Percentiles rank a stretch among this genome's conserved stretches.
phyloP scores from a whole-genome alignment of 2,797 vertebrate genomes.

The Lates japonicus region DNA sequence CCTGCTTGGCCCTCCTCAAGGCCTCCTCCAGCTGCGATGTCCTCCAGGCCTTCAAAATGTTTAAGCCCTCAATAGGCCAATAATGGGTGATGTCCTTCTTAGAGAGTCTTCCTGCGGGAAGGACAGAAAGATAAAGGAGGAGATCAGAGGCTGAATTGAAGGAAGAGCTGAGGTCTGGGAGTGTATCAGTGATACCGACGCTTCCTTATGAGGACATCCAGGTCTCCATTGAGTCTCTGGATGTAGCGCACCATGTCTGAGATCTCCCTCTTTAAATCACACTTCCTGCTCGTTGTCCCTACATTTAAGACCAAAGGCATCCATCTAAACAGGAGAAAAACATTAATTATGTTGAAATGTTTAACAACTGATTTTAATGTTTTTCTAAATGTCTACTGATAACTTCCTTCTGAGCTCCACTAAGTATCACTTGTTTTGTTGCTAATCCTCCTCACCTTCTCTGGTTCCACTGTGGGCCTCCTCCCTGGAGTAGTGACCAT shows the following conservation, averaged over 20 bases:
- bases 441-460: too few species aligned
- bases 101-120: constrained; percentile 74
- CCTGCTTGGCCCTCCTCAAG: constrained; percentile 78
- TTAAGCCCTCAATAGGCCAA: constrained; percentile 71
- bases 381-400: too few species aligned
- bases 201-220: constrained; percentile 81
- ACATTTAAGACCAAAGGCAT: constrained; percentile 75
- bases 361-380: too few species aligned
- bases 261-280: constrained; percentile 81
- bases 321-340: constrained; percentile 64
- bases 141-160: not conserved
- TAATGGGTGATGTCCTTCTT: constrained; percentile 68
- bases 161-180: not conserved
- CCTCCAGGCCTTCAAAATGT: constrained; percentile 57
- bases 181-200: constrained; percentile 55
- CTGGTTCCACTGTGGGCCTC: too few species aligned
- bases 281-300: constrained; percentile 83
- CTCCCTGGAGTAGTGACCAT: constrained; percentile 86
- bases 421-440: too few species aligned
- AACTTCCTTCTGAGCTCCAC: too few species aligned
- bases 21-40: constrained; percentile 84
- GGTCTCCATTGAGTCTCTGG: constrained; percentile 83
- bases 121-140: not conserved
- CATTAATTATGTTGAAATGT: not conserved
- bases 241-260: constrained; percentile 80